A percentile compares a stretch with the other conserved stretches of the same genome.
These are phyloP conservation scores for Stomatorhinus ivindoensis DNA, from an alignment of 2,113 vertebrate species.

Conservation along the genomic window DNA sequence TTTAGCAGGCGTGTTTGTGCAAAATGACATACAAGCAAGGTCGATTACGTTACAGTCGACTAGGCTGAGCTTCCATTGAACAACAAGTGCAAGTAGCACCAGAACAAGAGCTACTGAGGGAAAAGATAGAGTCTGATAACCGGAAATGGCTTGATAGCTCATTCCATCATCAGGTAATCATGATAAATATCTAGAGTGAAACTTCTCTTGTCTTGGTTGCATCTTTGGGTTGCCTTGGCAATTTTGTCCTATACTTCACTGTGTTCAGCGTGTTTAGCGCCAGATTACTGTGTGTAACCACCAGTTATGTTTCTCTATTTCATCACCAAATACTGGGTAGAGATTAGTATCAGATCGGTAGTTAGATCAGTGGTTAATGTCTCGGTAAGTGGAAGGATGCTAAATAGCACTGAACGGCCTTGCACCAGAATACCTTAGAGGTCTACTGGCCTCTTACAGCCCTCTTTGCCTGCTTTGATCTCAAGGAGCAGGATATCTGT, in stretches of 20 bases:
- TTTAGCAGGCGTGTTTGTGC: neutral
- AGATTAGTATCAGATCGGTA: neutral
- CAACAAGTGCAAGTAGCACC: neutral
- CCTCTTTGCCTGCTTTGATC: too few species aligned
- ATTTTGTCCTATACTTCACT: neutral
- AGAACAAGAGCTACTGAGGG: neutral
- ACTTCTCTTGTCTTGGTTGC: neutral
- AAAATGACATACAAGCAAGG: neutral
- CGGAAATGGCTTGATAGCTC: neutral
- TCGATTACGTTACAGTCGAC: neutral
- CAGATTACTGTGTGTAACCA: neutral
- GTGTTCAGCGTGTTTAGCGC: neutral
- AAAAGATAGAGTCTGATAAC: neutral
- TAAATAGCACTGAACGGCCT: neutral
- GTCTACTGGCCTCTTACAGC: too few species aligned
- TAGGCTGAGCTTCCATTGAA: neutral
- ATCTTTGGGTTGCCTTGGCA: neutral
- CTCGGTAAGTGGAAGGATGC: neutral
- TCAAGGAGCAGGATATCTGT: neutral
- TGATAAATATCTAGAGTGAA: neutral
- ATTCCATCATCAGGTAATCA: neutral
- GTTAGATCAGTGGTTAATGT: neutral
- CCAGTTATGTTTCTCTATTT: neutral
- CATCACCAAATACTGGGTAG: neutral
- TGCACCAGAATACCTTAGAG: too few species aligned